A percentile compares a stretch with the other conserved stretches of the same genome.
phyloP scores from a whole-genome alignment of 2,113 vertebrate genomes.

The Takifugu bimaculatus region DNA sequence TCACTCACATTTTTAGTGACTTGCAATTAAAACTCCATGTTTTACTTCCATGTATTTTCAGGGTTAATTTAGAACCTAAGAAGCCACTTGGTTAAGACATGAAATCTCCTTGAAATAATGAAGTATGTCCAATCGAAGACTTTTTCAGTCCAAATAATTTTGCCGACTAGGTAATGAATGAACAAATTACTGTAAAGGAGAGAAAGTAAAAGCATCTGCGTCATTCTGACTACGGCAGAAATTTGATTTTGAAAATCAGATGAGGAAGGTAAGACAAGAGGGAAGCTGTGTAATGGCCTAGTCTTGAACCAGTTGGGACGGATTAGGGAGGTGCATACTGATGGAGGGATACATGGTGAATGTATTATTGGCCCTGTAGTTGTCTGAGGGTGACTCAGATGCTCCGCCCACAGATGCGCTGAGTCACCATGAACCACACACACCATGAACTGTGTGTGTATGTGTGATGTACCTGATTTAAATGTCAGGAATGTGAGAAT shows the following conservation, averaged over 20 bases:
- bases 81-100: no score
- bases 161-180: background rate
- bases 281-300: constrained; percentile 1
- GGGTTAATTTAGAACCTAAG: no score
- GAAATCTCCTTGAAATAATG: no score
- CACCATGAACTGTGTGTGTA: constrained; percentile 27
- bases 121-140: no score
- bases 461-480: constrained; percentile 67
- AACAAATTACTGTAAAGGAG: background rate
- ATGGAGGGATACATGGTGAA: constrained; percentile 47
- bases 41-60: no score
- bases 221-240: background rate
- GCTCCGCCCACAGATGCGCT: constrained; percentile 64
- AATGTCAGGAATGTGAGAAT: constrained; percentile 70
- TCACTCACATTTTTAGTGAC: no score
- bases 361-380: constrained; percentile 57
- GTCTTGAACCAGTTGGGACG: constrained; percentile 19
- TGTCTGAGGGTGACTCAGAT: constrained; percentile 67
- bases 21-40: no score
- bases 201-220: background rate
- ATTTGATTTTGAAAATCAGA: background rate
- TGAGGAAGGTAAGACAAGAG: background rate
- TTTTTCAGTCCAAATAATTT: no score
- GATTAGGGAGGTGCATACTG: constrained; percentile 38
- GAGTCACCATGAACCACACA: constrained; percentile 61